Conservation (phyloP, 2,888 invertebrate species). For the Drosophila mimetica region DNA sequence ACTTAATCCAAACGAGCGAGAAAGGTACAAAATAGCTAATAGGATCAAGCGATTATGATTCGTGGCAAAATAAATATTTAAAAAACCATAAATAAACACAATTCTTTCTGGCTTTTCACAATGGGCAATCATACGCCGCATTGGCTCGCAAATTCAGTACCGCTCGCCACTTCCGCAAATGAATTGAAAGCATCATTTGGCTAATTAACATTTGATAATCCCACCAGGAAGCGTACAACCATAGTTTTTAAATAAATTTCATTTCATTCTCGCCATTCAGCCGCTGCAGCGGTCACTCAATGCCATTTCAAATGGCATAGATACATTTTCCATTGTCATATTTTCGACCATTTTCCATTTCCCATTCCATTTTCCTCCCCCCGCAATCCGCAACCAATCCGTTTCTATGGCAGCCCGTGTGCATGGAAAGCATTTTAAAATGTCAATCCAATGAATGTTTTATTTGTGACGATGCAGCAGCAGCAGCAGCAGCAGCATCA, state of each 20-base stretch:
- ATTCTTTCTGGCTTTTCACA: not conserved
- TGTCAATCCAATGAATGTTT: slow-evolving; percentile 66
- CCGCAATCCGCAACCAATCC: not conserved
- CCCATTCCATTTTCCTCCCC: not conserved
- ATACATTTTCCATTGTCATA: slow-evolving; percentile 35
- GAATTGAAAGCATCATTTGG: slow-evolving; percentile 23
- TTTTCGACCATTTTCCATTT: slow-evolving; percentile 30
- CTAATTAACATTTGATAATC: slow-evolving; percentile 38
- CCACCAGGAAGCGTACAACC: slow-evolving; percentile 14
- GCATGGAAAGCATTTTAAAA: slow-evolving; percentile 66
- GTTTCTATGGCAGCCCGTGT: slow-evolving; percentile 46
- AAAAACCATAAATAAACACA: slow-evolving; percentile 1
- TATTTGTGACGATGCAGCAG: slow-evolving; percentile 37
- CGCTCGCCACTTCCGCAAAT: slow-evolving; percentile 17
- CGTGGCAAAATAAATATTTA: not conserved
- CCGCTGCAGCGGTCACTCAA: slow-evolving; percentile 22
- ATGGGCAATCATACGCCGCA: not conserved
- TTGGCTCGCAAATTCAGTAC: not conserved
- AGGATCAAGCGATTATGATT: not conserved
- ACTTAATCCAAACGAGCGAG: too few species aligned
- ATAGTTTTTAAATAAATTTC: slow-evolving; percentile 30
- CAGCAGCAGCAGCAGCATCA: slow-evolving; percentile 11
- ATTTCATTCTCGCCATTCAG: slow-evolving; percentile 22
- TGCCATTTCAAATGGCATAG: slow-evolving; percentile 38
- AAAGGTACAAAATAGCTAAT: not conserved